Base-by-base conservation (phyloP, 2,113 vertebrate genomes). In the Eleginops maclovinus region DNA sequence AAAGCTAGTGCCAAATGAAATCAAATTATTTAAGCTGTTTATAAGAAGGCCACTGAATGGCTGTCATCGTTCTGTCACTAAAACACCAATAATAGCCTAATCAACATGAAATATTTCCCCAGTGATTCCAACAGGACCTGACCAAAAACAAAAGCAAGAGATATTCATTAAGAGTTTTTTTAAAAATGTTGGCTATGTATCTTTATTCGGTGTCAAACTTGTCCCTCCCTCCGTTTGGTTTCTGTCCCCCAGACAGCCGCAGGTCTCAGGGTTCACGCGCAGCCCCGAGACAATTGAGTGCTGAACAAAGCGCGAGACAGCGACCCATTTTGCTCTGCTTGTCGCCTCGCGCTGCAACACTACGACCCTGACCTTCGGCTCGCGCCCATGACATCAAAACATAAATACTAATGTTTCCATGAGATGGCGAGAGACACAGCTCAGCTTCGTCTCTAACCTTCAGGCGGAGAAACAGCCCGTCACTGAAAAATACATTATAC, bases 231-330 rank as follows among this genome's bases (percentile, higher is more conserved):
- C 54, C 14, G 17, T 36, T 40, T 51, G 1, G 36, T 21, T 43
- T 60, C 61, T 77, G 72, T 72, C 67, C 82, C 75, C 65, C 79
- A 90, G 87, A 91, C 87, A 79, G 87, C 82, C 65, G 81, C 89
- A 21, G 83, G 87, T 92, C 88, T 88, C 90, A 87, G 83, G 84
- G 91, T 93, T 94, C 91, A 93, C 81, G 77, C 90, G 82, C 87
- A 81, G 85, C 87, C 72, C 46, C 53, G 66, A 91, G 88, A 93
- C 93, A 90, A 93, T 92, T 93, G 91, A 91, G 83, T 83, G 79
- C 56, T 47, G 86, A 93, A 94, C 93, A 94, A 93, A 92, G 92
- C 88, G 72, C 74, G 70, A 90, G 92, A 93, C 91, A 88, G 84
- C 73, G 81, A 87, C 55, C 88, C 84, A 72, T 88, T 92, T 90